Conservation (phyloP, 2,113 vertebrate genomes). For the Dicentrarchus labrax region DNA sequence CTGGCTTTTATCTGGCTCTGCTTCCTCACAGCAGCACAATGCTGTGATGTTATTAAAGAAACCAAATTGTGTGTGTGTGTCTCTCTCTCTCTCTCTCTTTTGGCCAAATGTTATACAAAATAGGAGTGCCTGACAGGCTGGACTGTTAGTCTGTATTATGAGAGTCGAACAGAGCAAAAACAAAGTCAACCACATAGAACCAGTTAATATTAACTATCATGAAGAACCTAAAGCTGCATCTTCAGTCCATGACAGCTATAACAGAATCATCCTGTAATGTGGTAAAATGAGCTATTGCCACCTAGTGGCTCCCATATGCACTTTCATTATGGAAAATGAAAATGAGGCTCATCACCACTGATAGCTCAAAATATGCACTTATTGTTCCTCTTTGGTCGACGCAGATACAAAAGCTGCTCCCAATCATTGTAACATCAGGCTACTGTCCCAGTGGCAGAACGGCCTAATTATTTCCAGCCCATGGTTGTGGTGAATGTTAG, state of each 20-base stretch:
- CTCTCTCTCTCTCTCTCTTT: not conserved
- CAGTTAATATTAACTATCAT: conserved; percentile 5
- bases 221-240: not conserved
- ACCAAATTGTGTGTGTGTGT: no score
- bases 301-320: conserved; percentile 55
- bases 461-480: conserved; percentile 61
- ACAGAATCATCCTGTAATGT: not conserved
- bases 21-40: not conserved
- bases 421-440: conserved; percentile 67
- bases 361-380: conserved; percentile 47
- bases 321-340: conserved; percentile 21
- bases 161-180: not conserved
- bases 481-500: conserved; percentile 55
- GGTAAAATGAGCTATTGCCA: conserved; percentile 56
- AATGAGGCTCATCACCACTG: conserved; percentile 40
- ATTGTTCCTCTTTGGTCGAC: conserved; percentile 55
- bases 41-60: conserved; percentile 6
- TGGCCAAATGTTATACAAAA: not conserved
- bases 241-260: not conserved
- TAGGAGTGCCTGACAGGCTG: not conserved
- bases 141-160: not conserved
- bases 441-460: conserved; percentile 52
- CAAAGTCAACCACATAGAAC: conserved; percentile 19
- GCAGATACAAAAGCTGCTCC: conserved; percentile 62
- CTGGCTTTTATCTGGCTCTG: not conserved